These are phyloP conservation scores for Aleiodes leptofemur DNA, from an alignment of 2,888 invertebrate genomes.

Conservation along the genomic window DNA sequence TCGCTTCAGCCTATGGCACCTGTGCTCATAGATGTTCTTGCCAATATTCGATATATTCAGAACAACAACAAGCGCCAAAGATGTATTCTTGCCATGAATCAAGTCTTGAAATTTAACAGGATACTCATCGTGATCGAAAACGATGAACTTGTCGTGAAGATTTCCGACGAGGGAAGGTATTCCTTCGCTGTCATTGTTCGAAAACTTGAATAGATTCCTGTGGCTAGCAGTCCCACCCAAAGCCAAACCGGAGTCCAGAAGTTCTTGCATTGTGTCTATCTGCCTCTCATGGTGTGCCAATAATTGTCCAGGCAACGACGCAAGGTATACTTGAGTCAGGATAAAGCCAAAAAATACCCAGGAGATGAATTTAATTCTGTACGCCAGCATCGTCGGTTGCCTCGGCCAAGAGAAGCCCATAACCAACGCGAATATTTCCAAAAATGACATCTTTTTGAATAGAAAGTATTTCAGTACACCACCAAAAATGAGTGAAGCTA, in stretches of 20 bases:
- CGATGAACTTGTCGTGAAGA: conserved; percentile 53
- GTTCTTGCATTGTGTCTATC: conserved; percentile 60
- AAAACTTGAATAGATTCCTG: conserved; percentile 8
- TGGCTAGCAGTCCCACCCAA: conserved; percentile 39
- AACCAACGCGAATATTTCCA: conserved; percentile 64
- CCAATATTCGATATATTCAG: conserved; percentile 60
- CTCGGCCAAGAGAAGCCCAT: conserved; percentile 58
- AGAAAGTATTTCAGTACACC: conserved; percentile 57
- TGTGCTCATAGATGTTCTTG: conserved; percentile 48
- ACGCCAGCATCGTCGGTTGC: conserved; percentile 60
- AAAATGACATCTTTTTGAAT: conserved; percentile 58
- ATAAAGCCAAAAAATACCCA: conserved; percentile 67
- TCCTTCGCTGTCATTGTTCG: conserved; percentile 76
- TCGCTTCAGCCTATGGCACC: conserved; percentile 61
- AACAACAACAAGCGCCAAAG: conserved; percentile 61
- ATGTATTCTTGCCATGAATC: conserved; percentile 54
- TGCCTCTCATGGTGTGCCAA: conserved; percentile 59
- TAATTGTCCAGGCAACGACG: conserved; percentile 66
- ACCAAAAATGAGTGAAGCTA: conserved; percentile 57
- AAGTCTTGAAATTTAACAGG: conserved; percentile 53
- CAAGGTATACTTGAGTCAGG: conserved; percentile 67
- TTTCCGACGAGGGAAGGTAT: conserved; percentile 67
- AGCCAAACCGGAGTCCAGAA: conserved; percentile 55
- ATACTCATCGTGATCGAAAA: conserved; percentile 57
- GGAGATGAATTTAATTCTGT: conserved; percentile 64